A percentile compares a stretch with the other conserved stretches of the same genome.
Evolutionary conservation across 2,888 invertebrate species (phyloP).

Genomic region (Andrena fulva): DNA sequence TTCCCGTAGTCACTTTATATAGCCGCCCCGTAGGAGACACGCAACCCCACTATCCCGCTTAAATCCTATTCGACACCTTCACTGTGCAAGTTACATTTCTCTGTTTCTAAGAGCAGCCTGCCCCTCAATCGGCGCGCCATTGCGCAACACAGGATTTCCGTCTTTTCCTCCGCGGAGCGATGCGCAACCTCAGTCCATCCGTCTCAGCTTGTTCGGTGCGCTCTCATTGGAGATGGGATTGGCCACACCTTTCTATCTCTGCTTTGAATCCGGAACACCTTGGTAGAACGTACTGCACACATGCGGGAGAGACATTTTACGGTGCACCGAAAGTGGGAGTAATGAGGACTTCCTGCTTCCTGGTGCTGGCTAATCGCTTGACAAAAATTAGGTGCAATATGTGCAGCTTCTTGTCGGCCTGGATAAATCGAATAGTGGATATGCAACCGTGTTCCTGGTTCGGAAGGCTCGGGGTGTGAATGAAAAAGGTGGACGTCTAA

Average conservation of each 20-base stretch:
- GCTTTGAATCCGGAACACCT: background rate
- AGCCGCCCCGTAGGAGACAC: constrained; percentile 47
- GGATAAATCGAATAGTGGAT: no score
- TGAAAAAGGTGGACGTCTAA: no score
- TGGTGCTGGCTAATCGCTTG: background rate
- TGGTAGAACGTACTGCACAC: background rate
- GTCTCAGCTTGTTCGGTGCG: background rate
- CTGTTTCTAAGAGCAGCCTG: constrained; percentile 10
- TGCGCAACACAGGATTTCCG: constrained; percentile 55
- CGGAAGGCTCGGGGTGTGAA: no score
- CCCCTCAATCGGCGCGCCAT: constrained; percentile 2
- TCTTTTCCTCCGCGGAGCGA: background rate
- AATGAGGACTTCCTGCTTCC: constrained; percentile 35
- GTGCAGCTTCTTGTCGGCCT: background rate
- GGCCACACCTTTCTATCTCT: background rate
- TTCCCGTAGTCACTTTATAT: constrained; percentile 68
- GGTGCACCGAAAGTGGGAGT: background rate
- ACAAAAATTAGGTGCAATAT: background rate
- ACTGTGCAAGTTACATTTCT: constrained; percentile 52
- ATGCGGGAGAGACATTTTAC: background rate
- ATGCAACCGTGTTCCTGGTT: no score
- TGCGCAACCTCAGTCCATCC: background rate
- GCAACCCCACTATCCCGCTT: constrained; percentile 69
- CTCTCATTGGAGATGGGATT: constrained; percentile 6
- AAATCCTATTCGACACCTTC: constrained; percentile 64